phyloP scores from a whole-genome alignment of 2,113 vertebrate species.

The Upupa epops region DNA sequence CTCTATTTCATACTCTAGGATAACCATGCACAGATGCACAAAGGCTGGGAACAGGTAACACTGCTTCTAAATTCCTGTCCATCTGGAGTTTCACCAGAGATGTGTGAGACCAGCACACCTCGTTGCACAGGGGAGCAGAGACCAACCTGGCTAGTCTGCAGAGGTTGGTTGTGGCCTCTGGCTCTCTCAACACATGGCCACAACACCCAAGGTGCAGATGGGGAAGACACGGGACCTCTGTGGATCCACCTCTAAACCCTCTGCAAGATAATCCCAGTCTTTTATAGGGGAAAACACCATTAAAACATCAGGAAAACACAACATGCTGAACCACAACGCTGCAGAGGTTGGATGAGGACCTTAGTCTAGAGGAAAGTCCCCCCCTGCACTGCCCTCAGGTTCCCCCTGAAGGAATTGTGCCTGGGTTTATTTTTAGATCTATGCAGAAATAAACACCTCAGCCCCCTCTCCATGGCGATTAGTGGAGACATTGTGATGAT shows the following conservation, averaged over 20 bases:
- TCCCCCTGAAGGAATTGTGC: neutral
- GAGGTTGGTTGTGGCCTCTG: neutral
- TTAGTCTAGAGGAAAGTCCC: neutral
- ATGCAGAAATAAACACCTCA: neutral
- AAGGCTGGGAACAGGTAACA: neutral
- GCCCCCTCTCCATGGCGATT: neutral
- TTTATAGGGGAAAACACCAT: neutral
- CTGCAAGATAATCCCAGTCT: neutral
- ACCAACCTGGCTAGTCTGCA: neutral
- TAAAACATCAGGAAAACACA: neutral
- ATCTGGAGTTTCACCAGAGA: neutral
- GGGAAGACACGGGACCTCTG: neutral
- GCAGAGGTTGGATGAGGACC: neutral
- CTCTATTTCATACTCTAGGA: neutral
- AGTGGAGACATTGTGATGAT: neutral
- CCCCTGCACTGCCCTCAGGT: neutral
- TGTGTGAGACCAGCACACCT: neutral
- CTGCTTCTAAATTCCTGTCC: neutral
- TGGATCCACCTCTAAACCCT: neutral
- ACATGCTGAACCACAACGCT: fast-evolving
- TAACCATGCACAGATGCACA: neutral
- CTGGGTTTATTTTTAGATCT: neutral
- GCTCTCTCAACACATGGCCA: neutral
- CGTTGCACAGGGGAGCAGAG: neutral
- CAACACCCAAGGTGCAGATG: neutral